A percentile compares a stretch with the other conserved stretches of the same genome.
Evolutionary conservation across 2,113 vertebrate species (phyloP).

Genomic region (Misgurnus anguillicaudatus): DNA sequence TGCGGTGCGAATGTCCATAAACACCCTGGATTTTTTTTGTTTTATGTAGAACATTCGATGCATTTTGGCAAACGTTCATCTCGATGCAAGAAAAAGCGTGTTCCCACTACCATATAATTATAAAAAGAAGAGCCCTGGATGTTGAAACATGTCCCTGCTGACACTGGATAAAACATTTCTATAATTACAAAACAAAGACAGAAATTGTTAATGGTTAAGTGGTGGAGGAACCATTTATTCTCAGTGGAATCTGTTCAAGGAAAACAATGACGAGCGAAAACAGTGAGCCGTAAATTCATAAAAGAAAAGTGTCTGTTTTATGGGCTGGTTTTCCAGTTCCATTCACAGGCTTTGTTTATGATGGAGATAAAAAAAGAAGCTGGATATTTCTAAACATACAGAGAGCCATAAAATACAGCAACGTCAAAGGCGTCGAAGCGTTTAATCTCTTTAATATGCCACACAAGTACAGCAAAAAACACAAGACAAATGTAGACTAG

Average conservation of each 20-base stretch:
- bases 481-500: background rate
- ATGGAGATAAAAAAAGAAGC: conserved; percentile 58
- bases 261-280: conserved; percentile 71
- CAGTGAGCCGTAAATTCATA: conserved; percentile 64
- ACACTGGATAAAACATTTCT: conserved; percentile 81
- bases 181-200: conserved; percentile 79
- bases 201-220: conserved; percentile 74
- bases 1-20: background rate
- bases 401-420: conserved; percentile 7
- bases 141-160: conserved; percentile 78
- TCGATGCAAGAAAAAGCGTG: conserved; percentile 78
- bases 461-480: background rate
- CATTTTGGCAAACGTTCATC: conserved; percentile 58
- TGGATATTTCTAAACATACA: conserved; percentile 55
- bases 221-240: conserved; percentile 69
- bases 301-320: conserved; percentile 57
- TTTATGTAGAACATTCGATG: conserved; percentile 48
- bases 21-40: conserved; percentile 38
- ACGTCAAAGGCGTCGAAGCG: background rate
- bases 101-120: conserved; percentile 85
- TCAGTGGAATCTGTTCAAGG: conserved; percentile 61
- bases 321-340: conserved; percentile 56
- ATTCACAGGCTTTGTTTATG: conserved; percentile 59
- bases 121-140: conserved; percentile 76
- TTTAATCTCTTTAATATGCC: conserved; percentile 7